Conservation (phyloP, 2,113 vertebrate species). For the Epinephelus fuscoguttatus region DNA sequence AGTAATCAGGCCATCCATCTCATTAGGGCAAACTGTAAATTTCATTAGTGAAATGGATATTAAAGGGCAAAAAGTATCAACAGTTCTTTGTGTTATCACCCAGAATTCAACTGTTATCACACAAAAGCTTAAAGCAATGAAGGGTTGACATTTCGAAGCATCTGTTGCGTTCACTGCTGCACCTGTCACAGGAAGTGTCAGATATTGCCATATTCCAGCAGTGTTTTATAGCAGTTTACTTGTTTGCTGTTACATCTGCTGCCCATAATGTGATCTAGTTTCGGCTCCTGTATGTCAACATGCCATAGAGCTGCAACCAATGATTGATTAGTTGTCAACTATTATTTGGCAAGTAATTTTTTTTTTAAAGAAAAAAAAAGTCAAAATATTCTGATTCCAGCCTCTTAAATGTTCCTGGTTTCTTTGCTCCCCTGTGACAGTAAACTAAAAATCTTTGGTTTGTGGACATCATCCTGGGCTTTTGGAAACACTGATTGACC, state of each 20-base stretch:
- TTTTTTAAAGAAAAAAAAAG: too few species aligned
- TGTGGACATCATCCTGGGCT: too few species aligned
- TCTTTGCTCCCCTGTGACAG: too few species aligned
- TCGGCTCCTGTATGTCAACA: not conserved
- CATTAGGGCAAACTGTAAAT: constrained; percentile 6
- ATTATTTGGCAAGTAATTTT: too few species aligned
- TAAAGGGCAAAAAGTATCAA: not conserved
- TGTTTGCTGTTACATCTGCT: not conserved
- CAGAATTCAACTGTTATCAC: not conserved
- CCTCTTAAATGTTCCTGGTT: too few species aligned
- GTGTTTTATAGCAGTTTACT: too few species aligned
- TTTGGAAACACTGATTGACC: too few species aligned
- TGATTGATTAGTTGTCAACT: too few species aligned
- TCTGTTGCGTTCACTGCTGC: not conserved
- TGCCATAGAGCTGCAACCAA: not conserved
- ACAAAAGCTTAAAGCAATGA: not conserved
- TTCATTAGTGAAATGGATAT: constrained; percentile 29
- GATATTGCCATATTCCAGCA: not conserved
- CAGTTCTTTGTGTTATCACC: not conserved
- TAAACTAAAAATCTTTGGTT: too few species aligned
- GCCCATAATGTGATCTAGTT: not conserved
- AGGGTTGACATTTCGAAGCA: not conserved
- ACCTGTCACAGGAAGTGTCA: not conserved
- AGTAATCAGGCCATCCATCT: constrained; percentile 60
- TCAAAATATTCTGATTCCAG: too few species aligned